These are phyloP conservation scores for Gymnoscelis rufifasciata DNA, from an alignment of 2,888 invertebrate genomes.

Conservation along the genomic window DNA sequence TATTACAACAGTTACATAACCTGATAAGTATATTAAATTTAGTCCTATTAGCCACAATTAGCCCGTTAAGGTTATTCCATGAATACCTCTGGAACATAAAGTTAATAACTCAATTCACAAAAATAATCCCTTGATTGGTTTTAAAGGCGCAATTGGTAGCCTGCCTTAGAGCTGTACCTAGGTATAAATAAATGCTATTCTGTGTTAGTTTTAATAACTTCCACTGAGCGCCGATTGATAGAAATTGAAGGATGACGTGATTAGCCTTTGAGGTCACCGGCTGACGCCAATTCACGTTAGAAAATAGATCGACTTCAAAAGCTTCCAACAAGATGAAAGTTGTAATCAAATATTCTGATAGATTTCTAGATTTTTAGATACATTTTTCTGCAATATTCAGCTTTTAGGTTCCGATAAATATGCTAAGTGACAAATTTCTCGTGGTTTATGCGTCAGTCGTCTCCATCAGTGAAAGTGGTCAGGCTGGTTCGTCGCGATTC, in stretches of 20 bases:
- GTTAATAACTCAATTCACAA: constrained; percentile 6
- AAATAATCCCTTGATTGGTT: background rate
- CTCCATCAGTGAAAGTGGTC: constrained; percentile 27
- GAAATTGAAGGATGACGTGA: constrained; percentile 25
- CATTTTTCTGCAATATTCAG: background rate
- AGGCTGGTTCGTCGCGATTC: constrained; percentile 20
- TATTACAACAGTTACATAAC: no score
- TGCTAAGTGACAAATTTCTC: constrained; percentile 6
- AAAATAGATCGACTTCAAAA: constrained; percentile 8
- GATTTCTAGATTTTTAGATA: background rate
- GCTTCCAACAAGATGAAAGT: constrained; percentile 2
- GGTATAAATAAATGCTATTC: no score
- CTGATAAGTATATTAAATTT: no score
- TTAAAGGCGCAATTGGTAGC: constrained; percentile 1
- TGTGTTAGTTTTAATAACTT: constrained; percentile 13
- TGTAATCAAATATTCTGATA: constrained; percentile 1
- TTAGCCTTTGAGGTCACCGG: constrained; percentile 21
- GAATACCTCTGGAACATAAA: constrained; percentile 1
- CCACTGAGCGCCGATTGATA: constrained; percentile 16
- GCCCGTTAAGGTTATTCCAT: background rate
- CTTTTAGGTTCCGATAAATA: background rate
- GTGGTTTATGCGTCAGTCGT: constrained; percentile 24
- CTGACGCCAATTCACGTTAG: constrained; percentile 8
- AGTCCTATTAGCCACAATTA: no score
- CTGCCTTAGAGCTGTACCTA: constrained; percentile 2